phyloP scores from a whole-genome alignment of 2,113 vertebrate genomes.

The Pipra filicauda region DNA sequence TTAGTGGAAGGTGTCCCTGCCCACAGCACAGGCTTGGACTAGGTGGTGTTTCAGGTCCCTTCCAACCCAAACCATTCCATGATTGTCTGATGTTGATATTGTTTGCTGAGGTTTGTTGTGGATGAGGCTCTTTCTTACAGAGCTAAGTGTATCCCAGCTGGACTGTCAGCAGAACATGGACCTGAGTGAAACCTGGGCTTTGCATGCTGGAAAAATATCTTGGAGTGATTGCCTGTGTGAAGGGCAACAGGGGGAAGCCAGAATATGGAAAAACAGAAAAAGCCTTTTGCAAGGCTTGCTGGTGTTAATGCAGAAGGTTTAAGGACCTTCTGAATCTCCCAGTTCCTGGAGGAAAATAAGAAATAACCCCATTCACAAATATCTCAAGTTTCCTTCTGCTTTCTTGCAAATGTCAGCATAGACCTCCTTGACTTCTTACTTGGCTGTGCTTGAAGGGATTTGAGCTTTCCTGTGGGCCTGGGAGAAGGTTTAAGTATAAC shows the following conservation, averaged over 20 bases:
- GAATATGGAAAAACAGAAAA: background rate
- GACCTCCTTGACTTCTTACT: background rate
- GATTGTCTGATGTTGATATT: background rate
- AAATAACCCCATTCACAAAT: background rate
- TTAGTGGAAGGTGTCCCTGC: background rate
- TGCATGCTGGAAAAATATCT: background rate
- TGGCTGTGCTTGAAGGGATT: background rate
- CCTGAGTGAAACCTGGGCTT: background rate
- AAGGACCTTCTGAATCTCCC: background rate
- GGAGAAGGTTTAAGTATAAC: background rate
- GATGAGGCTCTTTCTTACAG: background rate
- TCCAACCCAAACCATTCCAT: background rate
- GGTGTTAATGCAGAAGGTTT: background rate
- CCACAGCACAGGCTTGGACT: background rate
- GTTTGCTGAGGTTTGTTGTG: background rate
- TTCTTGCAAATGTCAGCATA: background rate
- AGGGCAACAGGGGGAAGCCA: background rate
- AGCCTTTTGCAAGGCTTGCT: background rate
- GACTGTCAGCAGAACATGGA: background rate
- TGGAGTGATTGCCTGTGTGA: rapidly evolving
- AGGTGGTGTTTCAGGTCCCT: background rate
- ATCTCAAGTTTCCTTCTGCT: background rate
- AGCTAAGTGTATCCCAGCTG: background rate
- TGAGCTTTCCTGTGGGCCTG: background rate
- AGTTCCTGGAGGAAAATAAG: background rate